Conservation (phyloP, 64 coral and sea anemone genomes). For the Montipora sp. region DNA sequence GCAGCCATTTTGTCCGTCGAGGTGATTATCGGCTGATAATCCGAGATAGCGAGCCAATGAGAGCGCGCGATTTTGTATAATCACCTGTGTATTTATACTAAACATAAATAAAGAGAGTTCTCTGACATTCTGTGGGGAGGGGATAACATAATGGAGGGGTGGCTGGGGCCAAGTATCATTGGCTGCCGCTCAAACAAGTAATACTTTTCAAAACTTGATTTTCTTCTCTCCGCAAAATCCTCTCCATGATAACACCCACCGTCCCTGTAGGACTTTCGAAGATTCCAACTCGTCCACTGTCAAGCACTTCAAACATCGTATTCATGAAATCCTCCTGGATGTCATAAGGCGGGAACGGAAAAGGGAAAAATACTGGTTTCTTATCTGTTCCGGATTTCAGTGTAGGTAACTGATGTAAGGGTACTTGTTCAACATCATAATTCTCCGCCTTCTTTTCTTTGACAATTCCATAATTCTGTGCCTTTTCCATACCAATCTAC, state of each 20-base stretch:
- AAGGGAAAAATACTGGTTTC: constrained; percentile 80
- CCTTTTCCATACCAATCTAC: neutral
- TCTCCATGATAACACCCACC: constrained; percentile 43
- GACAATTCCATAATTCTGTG: neutral
- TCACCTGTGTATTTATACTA: too few species aligned
- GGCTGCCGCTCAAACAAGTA: too few species aligned
- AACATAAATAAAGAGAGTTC: too few species aligned
- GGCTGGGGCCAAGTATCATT: too few species aligned
- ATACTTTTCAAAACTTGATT: too few species aligned
- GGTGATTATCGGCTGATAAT: too few species aligned
- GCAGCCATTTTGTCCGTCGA: too few species aligned
- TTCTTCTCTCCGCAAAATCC: too few species aligned
- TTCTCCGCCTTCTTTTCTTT: neutral
- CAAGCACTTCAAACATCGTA: constrained; percentile 79
- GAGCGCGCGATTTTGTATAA: too few species aligned
- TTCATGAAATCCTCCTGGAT: constrained; percentile 98
- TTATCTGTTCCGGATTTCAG: neutral
- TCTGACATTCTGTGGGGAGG: too few species aligned
- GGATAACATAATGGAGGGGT: too few species aligned
- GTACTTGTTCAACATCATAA: constrained; percentile 25
- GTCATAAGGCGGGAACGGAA: constrained; percentile 99
- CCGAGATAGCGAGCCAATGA: too few species aligned
- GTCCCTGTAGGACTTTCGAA: constrained; percentile 99
- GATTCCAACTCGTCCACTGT: constrained; percentile 85
- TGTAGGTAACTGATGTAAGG: neutral